Percentiles rank a stretch among this genome's conserved stretches.
phyloP scores from a whole-genome alignment of 2,888 invertebrate genomes.

The Apotomis turbidana region DNA sequence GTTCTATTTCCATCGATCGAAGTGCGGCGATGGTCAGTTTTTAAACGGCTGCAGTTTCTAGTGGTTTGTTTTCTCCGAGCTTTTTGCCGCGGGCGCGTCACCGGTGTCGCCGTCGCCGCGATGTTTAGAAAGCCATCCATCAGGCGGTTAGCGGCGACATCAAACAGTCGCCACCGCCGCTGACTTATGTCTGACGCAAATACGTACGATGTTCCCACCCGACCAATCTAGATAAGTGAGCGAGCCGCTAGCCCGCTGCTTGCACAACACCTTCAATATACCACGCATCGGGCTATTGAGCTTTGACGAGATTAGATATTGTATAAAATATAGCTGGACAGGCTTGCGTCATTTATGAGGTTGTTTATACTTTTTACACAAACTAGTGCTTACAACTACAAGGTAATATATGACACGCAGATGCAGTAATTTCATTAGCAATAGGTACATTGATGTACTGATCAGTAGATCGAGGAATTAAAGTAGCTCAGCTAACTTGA shows the following conservation, averaged over 20 bases:
- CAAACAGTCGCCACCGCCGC: slow-evolving; percentile 58
- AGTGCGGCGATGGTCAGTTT: slow-evolving; percentile 49
- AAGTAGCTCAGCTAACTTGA: neutral
- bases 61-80: slow-evolving; percentile 74
- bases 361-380: slow-evolving; percentile 8
- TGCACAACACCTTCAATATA: slow-evolving; percentile 44
- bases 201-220: slow-evolving; percentile 45
- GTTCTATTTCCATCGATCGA: slow-evolving; percentile 31
- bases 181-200: slow-evolving; percentile 63
- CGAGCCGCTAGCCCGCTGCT: slow-evolving; percentile 48
- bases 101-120: slow-evolving; percentile 56
- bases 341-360: neutral
- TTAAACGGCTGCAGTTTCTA: slow-evolving; percentile 71
- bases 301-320: slow-evolving; percentile 6
- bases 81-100: slow-evolving; percentile 61
- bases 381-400: neutral
- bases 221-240: slow-evolving; percentile 45
- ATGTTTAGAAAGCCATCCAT: slow-evolving; percentile 81
- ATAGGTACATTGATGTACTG: too few relatives aligned
- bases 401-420: slow-evolving; percentile 1
- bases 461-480: neutral
- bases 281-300: slow-evolving; percentile 29
- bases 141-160: slow-evolving; percentile 72
- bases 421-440: slow-evolving; percentile 5
- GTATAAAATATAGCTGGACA: slow-evolving; percentile 12